These are phyloP conservation scores for Alosa alosa DNA, from an alignment of 2,113 vertebrate species.

Conservation along the genomic window DNA sequence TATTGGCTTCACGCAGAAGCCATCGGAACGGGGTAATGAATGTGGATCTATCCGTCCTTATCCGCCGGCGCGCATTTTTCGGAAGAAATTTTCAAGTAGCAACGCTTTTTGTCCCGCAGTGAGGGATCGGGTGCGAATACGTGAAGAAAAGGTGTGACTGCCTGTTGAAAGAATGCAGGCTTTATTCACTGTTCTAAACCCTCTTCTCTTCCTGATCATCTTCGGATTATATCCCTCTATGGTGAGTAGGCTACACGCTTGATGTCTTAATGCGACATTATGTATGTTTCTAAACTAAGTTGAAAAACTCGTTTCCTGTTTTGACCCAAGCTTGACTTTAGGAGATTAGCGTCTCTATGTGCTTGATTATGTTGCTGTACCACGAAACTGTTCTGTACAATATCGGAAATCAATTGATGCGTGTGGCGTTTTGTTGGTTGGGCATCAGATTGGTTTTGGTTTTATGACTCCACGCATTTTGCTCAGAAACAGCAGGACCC, in stretches of 20 bases:
- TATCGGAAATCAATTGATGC: not conserved
- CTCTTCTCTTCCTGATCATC: conserved; percentile 78
- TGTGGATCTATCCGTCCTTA: conserved; percentile 47
- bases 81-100: conserved; percentile 28
- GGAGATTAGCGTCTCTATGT: not conserved
- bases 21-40: conserved; percentile 47
- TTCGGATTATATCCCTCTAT: conserved; percentile 84
- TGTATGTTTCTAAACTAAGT: not conserved
- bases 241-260: conserved; percentile 72
- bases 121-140: conserved; percentile 54
- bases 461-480: not conserved
- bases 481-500: not conserved
- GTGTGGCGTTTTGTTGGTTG: not conserved
- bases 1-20: conserved; percentile 48
- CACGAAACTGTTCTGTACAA: not conserved
- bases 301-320: not conserved
- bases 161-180: conserved; percentile 82
- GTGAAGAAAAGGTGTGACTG: conserved; percentile 64
- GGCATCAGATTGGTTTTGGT: not conserved
- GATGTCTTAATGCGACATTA: not conserved
- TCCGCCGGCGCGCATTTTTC: conserved; percentile 51
- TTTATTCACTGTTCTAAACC: conserved; percentile 74
- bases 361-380: not conserved
- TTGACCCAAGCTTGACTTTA: not conserved
- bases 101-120: conserved; percentile 39